Percentiles rank a stretch among this genome's conserved stretches.
These are phyloP conservation scores for Cyclophora albipunctata DNA, from an alignment of 2,888 invertebrate species.

Conservation along the genomic window DNA sequence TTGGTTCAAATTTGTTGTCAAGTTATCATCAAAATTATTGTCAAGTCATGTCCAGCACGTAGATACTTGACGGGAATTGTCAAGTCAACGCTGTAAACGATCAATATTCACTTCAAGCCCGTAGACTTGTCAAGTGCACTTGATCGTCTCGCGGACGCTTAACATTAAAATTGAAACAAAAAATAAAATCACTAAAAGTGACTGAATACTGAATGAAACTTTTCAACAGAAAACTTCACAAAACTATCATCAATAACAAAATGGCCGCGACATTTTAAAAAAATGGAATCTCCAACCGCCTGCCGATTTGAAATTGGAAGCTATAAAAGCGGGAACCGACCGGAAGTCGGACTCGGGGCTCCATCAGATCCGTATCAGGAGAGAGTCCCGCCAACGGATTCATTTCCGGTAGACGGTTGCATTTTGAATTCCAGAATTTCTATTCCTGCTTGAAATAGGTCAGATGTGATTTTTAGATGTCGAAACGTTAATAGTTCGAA, in stretches of 20 bases:
- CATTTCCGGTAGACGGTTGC: constrained; percentile 68
- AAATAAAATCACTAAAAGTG: too few relatives aligned
- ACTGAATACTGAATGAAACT: too few relatives aligned
- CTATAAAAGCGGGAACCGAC: constrained; percentile 66
- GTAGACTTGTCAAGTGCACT: too few relatives aligned
- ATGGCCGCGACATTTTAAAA: constrained; percentile 15
- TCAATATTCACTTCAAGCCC: too few relatives aligned
- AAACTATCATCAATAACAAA: constrained; percentile 1
- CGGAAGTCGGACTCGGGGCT: constrained; percentile 63
- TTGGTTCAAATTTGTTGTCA: too few relatives aligned
- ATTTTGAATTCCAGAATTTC: constrained; percentile 65
- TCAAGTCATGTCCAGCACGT: too few relatives aligned
- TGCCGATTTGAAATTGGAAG: constrained; percentile 62
- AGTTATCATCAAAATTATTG: too few relatives aligned
- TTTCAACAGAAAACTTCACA: too few relatives aligned
- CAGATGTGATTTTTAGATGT: constrained; percentile 37
- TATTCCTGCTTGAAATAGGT: constrained; percentile 43
- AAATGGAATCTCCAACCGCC: constrained; percentile 25
- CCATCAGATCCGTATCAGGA: constrained; percentile 70
- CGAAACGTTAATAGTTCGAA: constrained; percentile 17
- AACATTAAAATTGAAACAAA: too few relatives aligned
- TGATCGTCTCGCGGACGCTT: too few relatives aligned
- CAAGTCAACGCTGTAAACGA: too few relatives aligned
- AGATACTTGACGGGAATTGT: too few relatives aligned
- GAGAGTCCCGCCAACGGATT: constrained; percentile 65